A percentile compares a stretch with the other conserved stretches of the same genome.
Conservation (phyloP, 2,797 vertebrate species). For the Gastrophryne carolinensis region DNA sequence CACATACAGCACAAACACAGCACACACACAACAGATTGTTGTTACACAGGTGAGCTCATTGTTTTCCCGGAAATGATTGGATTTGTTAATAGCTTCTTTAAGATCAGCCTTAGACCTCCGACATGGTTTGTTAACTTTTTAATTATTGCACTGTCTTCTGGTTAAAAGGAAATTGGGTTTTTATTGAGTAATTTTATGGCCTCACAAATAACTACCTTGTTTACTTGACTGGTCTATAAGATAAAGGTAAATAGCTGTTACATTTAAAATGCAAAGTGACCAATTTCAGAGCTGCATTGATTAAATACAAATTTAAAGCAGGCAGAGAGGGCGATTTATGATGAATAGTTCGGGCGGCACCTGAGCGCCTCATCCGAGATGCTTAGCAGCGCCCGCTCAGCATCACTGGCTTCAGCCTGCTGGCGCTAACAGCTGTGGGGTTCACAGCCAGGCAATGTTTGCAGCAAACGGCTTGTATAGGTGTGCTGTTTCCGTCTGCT, state of each 20-base stretch:
- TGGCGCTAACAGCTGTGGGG: too few relatives aligned
- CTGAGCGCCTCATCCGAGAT: too few relatives aligned
- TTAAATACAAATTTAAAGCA: too few relatives aligned
- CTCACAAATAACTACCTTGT: conserved; percentile 6
- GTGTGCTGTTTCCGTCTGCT: too few relatives aligned
- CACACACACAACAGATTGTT: background rate
- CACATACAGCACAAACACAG: background rate
- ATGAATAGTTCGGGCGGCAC: too few relatives aligned
- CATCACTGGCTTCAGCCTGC: too few relatives aligned
- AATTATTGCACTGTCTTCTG: background rate
- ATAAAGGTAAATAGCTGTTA: background rate
- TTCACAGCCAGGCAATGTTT: too few relatives aligned
- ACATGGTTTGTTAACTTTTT: conserved; percentile 3
- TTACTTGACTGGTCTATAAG: conserved; percentile 1
- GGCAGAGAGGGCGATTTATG: too few relatives aligned
- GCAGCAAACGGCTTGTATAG: too few relatives aligned
- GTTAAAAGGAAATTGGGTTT: background rate
- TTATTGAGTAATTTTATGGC: conserved; percentile 8
- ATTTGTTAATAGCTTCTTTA: conserved; percentile 4
- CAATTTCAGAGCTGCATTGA: background rate
- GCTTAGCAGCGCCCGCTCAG: too few relatives aligned
- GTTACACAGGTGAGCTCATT: conserved; percentile 6
- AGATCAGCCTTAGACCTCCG: background rate
- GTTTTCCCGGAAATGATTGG: background rate
- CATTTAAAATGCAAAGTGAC: background rate